Evolutionary conservation across 2,113 vertebrate species (phyloP), one percentile per base, ranked within the genome.

Genomic region (Callorhinus ursinus): DNA sequence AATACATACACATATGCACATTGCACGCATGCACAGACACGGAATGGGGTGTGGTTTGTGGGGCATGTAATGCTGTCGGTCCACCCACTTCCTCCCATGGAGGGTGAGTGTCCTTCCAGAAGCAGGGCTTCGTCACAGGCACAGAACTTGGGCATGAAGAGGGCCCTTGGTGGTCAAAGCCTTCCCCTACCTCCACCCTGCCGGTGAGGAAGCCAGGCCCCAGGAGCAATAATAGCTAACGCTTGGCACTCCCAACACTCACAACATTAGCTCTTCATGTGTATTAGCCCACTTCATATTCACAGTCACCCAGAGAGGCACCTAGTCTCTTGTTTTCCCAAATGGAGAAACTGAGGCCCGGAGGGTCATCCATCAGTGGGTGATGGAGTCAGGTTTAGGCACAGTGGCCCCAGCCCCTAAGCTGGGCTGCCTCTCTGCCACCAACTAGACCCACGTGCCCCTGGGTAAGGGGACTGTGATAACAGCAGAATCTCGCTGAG

Each of bases 391-490:
- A 4, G 74, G 31, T 7, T 53, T 36, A 39, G 57, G 72, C 22
- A 4, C 10, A 0, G 63, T 42, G 33, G 57, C 26, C 69, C 24
- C 4, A n/a, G 46, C 1, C 24, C n/a, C 10, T 26, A 13, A 74
- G 1, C 9, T 3, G 26, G 2, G 42, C 24, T 36, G 36, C 31
- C 31, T 74, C 31, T 85, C 53, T 15, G 84, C n/a, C 69, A 59
- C 65, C 28, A 24, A 4, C 46, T 19, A 3, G 1, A 7, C 0
- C 0, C 0, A 0, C 2, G 71, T 21, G 71, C 22, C 36, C 13
- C 77, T 26, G 9, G 24, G 63, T 85, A 36, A 61, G 72, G 86
- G 77, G 33, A 26, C 83, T 33, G 33, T 1, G 22, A 33, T 0
- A 24, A 3, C 46, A 33, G 42, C 33, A 19, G 39, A 36, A 53